Evolutionary conservation across 2,113 vertebrate species (phyloP), one percentile per base, ranked within the genome.

Genomic region (Heterocephalus glaber): DNA sequence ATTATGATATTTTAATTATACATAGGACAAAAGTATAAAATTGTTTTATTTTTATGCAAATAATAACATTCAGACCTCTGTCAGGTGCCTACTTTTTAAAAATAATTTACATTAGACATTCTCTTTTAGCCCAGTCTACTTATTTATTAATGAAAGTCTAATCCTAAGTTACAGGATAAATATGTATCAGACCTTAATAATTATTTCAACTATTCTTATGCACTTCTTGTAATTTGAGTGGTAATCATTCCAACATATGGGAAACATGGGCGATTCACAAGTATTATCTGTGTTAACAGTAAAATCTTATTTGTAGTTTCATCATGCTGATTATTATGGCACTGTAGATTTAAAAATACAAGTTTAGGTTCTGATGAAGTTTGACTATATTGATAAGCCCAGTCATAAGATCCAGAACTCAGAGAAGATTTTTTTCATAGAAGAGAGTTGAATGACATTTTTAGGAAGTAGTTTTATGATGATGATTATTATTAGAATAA

Each of bases 31-130:
- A 66, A 88, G 94, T 91, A 89, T 94, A 93, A 82, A 94, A 94
- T 96, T 79, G 72, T 94, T 95, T 65, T 94, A 88, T 97, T 95
- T 83, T 95, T 94, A 97, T 92, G 87, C 89, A 96, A 92, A 93
- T 95, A 44, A 91, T 63, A 93, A 66, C 68, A 81, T 47, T 79
- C 88, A 93, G 86, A 92, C 95, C 90, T 93, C 66, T 88, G 74
- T 87, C 33, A 83, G 79, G 22, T 96, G 41, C 56, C 80, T 92
- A 91, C 65, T 77, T 95, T 90, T 49, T 54, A 94, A 97, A 97
- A 93, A 81, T 49, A 60, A 93, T 96, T 93, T 96, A 82, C 91
- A 84, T 93, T 92, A 60, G 44, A 38, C 74, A 58, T 90, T 92
- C 94, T 86, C 90, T 85, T 86, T 94, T 93, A 87, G 81, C 84